Base-by-base conservation (phyloP, 1,140 invertebrate genomes). In the Drosophila nannoptera region DNA sequence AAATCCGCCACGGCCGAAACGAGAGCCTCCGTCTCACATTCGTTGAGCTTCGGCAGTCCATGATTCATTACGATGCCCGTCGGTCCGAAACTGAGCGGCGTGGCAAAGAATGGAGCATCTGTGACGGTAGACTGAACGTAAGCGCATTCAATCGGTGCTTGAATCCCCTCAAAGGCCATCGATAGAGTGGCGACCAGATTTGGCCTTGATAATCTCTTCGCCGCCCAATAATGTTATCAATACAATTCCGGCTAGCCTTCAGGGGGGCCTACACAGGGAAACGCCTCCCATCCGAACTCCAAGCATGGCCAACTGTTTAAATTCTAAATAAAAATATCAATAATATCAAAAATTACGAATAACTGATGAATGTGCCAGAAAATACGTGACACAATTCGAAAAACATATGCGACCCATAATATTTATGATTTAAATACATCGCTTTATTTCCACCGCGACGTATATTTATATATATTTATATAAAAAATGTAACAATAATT, bases 181-280 rank as follows among this genome's bases (percentile, higher is more conserved):
- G 97, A 99, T 6, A 99, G 91, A 1, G 98, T 99, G 6, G 98
- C 4, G 97, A 99, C 98, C 98, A 72, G 97, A 97, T 90, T 99
- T 99, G 9, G 98, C 98, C 89, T 99, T 97, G 4, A 99, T 97
- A 36, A 99, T 97, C 92, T 99, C 98, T 67, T 98, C 99, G 72
- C 98, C 98, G 67, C 97, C 98, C 90, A 0, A 96, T 96, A 7
- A 98, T 90, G 6, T 93, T 93, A 70, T 95, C 92, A 5, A 96
- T 90, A 82, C 92, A 90, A 61, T 91, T 92, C 90, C 56, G 94
- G 93, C 89, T 96, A 95, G 16, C 67, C 5, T 91, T 90, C 4
- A 94, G 92, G 92, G 90, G 0, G 98, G 98, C 40, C 93, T 93
- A 64, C 94, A 92, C 91, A 98, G 97, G 29, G 97, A 98, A 43